phyloP scores from a whole-genome alignment of 92 coral and sea anemone genomes.

The Palythoa grandiflora region DNA sequence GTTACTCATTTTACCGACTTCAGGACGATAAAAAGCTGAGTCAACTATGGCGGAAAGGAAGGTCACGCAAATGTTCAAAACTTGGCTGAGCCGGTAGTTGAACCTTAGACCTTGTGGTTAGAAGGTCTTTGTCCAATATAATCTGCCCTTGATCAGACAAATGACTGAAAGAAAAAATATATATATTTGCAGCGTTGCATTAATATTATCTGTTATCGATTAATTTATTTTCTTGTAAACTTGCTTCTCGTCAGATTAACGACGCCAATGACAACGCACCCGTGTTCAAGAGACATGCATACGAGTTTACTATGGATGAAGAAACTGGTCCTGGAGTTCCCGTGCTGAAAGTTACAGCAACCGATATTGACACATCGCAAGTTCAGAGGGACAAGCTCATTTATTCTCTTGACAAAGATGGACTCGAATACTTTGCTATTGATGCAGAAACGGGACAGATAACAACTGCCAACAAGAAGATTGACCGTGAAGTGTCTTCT shows the following conservation, averaged over 20 bases:
- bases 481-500: conserved; percentile 74
- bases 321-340: conserved; percentile 55
- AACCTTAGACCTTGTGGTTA: too few species aligned
- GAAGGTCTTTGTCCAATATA: too few species aligned
- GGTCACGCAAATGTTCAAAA: too few species aligned
- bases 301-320: conserved; percentile 65
- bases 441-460: conserved; percentile 63
- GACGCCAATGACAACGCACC: conserved; percentile 87
- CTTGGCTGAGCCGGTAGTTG: too few species aligned
- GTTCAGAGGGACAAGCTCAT: not conserved
- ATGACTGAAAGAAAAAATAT: too few species aligned
- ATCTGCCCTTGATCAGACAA: too few species aligned
- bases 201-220: not conserved
- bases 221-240: not conserved
- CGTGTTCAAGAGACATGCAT: conserved; percentile 66
- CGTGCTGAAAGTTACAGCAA: conserved; percentile 71
- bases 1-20: too few species aligned
- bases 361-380: conserved; percentile 72
- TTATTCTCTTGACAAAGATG: conserved; percentile 67
- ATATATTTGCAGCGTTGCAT: too few species aligned
- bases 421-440: conserved; percentile 66
- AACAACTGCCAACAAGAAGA: conserved; percentile 69
- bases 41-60: too few species aligned
- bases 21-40: too few species aligned
- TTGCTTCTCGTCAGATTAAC: conserved; percentile 56